Base-by-base conservation (phyloP, 2,888 invertebrate genomes). In the Drosophila mulleri region DNA sequence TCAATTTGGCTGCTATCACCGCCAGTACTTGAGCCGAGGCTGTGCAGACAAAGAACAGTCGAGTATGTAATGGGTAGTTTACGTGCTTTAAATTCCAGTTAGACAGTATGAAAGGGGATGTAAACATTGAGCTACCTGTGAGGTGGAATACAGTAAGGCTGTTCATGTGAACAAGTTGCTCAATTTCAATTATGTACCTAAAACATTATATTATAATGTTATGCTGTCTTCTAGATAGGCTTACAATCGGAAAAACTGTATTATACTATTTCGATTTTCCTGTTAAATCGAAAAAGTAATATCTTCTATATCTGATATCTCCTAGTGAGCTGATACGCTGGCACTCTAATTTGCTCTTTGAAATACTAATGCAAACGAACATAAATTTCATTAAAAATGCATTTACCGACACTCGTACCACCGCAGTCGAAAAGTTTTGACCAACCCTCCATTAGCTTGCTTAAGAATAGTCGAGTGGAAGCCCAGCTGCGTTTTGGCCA, bases 1-100 rank as follows among this genome's bases (percentile, higher is more conserved):
- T 91, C 91, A 92, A 92, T 92, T 92, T 92, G 67, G 77, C 72
- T 83, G 76, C 58, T 77, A 78, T 70, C 75, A 72, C 75, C 45
- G 58, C 37, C 61, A 53, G 68, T 39, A 58, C 64, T 74, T 64
- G 66, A 70, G 60, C 71, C 61, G 54, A 69, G 66, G 52, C 54
- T 70, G 73, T 62, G 72, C 76, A 82, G 82, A 45, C 57, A 35
- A 57, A 16, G 44, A 54, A 56, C 64, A 73, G 76, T 71, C 60
- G 80, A 78, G 72, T 80, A 73, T 75, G 80, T 83, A 85, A 88
- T 84, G 82, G 83, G 79, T 75, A 83, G 80, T 75, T 82, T 59
- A 59, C 39, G 61, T 58, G 66, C 58, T 59, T 62, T 26, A 65
- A 45, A n/a, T 62, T 67, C 11, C 20, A 7, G 45, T 45, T 18